Conservation (phyloP, 2,888 invertebrate species). For the Agrochola lota region DNA sequence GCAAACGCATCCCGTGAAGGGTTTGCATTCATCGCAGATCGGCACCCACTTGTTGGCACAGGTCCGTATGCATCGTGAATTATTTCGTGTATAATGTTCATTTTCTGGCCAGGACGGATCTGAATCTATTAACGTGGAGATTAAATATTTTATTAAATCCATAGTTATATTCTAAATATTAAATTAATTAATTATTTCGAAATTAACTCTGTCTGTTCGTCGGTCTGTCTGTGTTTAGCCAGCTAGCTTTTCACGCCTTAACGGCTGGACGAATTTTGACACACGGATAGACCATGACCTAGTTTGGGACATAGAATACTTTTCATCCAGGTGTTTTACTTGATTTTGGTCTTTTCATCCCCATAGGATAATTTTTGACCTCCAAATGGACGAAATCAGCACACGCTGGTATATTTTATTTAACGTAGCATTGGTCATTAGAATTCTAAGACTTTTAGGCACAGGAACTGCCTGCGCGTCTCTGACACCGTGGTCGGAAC, state of each 20-base stretch:
- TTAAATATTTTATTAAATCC: neutral
- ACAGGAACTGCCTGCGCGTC: too few relatives aligned
- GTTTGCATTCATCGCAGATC: constrained; percentile 19
- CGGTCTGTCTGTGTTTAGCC: neutral
- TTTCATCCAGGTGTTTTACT: too few relatives aligned
- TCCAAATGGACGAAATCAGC: neutral
- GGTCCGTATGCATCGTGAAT: constrained; percentile 47
- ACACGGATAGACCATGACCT: too few relatives aligned
- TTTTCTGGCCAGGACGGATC: constrained; percentile 20
- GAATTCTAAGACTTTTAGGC: too few relatives aligned
- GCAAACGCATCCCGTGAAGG: constrained; percentile 59
- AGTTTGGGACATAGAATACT: neutral
- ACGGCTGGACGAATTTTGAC: neutral
- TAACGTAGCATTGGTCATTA: neutral
- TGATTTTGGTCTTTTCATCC: too few relatives aligned
- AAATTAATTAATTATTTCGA: too few relatives aligned
- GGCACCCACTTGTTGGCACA: constrained; percentile 46
- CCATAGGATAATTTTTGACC: neutral
- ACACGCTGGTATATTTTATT: neutral
- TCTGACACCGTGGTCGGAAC: too few relatives aligned
- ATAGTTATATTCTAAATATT: too few relatives aligned
- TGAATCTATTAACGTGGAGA: constrained; percentile 23
- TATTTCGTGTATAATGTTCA: constrained; percentile 49
- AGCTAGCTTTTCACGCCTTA: neutral
- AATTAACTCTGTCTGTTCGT: too few relatives aligned